Evolutionary conservation across 2,797 vertebrate species (phyloP), one percentile per base, ranked within the genome.

Genomic region (Sebastes hopkinsi): DNA sequence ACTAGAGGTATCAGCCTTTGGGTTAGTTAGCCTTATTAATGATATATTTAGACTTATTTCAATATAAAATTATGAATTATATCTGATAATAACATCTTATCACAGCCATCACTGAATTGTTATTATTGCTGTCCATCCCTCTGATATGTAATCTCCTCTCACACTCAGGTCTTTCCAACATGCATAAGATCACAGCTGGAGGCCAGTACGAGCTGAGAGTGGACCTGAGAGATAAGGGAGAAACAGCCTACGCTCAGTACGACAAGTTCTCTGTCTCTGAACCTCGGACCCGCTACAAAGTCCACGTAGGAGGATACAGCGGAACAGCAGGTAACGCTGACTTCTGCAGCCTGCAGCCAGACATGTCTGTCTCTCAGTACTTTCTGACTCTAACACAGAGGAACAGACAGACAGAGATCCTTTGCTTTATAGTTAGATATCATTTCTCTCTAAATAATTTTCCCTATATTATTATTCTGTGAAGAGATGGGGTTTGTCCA

Each of bases 161-260:
- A 75, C 78, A 23, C 50, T 4, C 88, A 99, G 98, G 98, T 82
- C 95, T 99, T 87, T 96, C 97, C 58, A 98, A 97, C 86, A 94
- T 99, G 58, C 97, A 97, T 92, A 98, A 97, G 92, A 97, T 99
- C 92, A 99, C 97, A 8, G 95, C 97, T 10, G 95, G 96, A 54
- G 96, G 97, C 3, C 97, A 97, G 82, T 99, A 99, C 0, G 98
- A 99, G 92, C 94, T 99, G 81, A 95, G 98, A 0, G 98, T 99
- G 23, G 98, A 99, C 87, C 95, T 99, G 75, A 90, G 87, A 67
- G 98, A 99, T 79, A 96, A 94, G 2, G 97, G 94, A 5, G 97
- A 98, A 83, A 88, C 93, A 0, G 98, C 96, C 12, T 97, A 95
- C 0, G 98, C 98, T 0, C 96, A 98, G 84, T 99, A 99, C 0